Base-by-base conservation (phyloP, 2,888 invertebrate genomes). In the Sycophila texana region DNA sequence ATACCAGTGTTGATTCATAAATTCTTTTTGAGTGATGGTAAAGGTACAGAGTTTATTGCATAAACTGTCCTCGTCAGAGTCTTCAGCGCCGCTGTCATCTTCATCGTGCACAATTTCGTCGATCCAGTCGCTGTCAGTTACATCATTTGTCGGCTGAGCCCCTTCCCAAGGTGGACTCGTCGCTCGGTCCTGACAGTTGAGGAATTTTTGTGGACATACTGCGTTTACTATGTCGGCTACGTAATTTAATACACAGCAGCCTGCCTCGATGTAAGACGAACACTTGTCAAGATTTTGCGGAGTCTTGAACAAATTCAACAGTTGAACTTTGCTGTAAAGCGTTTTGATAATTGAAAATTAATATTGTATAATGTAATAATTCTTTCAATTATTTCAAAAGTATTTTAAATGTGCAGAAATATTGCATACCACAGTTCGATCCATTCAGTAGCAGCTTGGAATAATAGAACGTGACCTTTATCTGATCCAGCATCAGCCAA, bases 1-100 rank as follows among this genome's bases (percentile, higher is more conserved):
- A 91, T 99, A 99, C 98, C 98, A 97, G 89, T 97, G 97, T 88
- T 96, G 99, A 91, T 98, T 98, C 96, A 98, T 98, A 89, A 98
- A 99, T 91, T 99, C 99, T 87, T 97, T 97, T 89, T 98, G 97
- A 0, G 99, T 99, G 74, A 98, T 94, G 7, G 98, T 98, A 91
- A 98, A 99, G 0, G 99, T 99, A 91, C 99, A 99, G 16, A 99
- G 92, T 90, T 98, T 97, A 90, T 95, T 96, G 88, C 96, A 96
- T 5, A 97, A 92, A 2, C 96, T 96, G 89, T 97, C 97, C 89
- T 97, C 97, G 89, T 97, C 97, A 92, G 97, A 97, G 90, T 98
- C 98, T 86, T 98, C 97, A 20, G 95, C 95, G 39, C 96, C 97
- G 71, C 98, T 97, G 84, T 98, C 98, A 55, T 98, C 98, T 77